phyloP scores from a whole-genome alignment of 2,113 vertebrate genomes.

The Phrynosoma platyrhinos region DNA sequence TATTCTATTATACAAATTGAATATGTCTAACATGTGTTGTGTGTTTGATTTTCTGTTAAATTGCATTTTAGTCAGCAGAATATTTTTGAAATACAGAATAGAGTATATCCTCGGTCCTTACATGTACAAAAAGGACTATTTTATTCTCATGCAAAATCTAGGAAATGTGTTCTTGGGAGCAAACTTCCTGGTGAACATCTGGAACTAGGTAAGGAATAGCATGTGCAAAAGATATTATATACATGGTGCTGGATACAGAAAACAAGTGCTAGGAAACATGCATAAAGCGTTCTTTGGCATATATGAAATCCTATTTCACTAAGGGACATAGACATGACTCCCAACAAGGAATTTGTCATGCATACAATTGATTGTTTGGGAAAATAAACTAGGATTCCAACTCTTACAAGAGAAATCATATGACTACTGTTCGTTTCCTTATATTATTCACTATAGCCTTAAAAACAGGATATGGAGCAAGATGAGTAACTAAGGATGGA shows the following conservation, averaged over 20 bases:
- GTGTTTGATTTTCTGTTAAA: background rate
- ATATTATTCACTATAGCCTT: background rate
- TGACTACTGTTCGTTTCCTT: background rate
- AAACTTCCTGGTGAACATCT: background rate
- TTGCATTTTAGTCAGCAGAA: background rate
- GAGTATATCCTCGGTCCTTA: too few species aligned
- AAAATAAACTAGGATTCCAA: background rate
- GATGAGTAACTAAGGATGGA: background rate
- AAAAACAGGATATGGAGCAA: background rate
- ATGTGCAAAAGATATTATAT: background rate
- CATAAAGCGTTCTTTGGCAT: background rate
- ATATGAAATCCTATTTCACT: too few species aligned
- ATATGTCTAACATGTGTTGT: too few species aligned
- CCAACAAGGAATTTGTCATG: background rate
- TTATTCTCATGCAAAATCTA: background rate
- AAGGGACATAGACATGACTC: too few species aligned
- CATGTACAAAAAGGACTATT: background rate
- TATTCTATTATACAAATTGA: background rate
- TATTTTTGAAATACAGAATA: background rate
- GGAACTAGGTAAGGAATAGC: background rate
- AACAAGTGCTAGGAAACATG: background rate
- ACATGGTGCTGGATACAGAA: background rate
- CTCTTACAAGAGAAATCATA: background rate
- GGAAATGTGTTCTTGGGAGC: background rate
- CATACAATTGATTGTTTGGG: background rate